Evolutionary conservation across 2,888 invertebrate genomes (phyloP), one percentile per base, ranked within the genome.

Genomic region (Myopa tessellatipennis): DNA sequence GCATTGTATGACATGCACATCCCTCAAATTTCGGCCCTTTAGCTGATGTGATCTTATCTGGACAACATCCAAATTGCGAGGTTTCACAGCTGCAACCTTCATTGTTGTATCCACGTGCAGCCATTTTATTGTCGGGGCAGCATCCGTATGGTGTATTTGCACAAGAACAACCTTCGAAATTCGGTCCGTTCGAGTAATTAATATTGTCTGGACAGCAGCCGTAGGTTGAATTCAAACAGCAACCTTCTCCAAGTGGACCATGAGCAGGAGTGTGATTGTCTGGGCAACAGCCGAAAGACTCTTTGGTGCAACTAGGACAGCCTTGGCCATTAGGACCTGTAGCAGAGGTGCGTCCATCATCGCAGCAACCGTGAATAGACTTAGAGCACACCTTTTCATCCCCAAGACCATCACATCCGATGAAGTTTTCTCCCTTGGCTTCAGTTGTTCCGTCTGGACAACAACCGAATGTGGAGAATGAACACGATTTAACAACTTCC

Each of bases 151-250:
- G 92, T 0, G 95, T 91, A 81, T 92, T 91, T 80, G 93, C 91
- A 84, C 98, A 98, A 16, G 93, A 94, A 84, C 97, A 97, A 26
- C 95, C 95, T 90, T 94, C 93, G 52, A 92, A 89, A 84, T 94
- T 91, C 0, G 95, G 94, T 80, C 98, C 98, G 80, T 92, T 91
- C 6, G 98, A 97, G 2, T 94, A 91, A 65, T 93, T 92, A 83
- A 94, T 92, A 85, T 96, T 95, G 86, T 98, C 98, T 0, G 95
- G 95, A 84, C 98, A 98, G 89, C 98, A 98, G n/a, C 97, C 96
- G 86, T 91, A 94, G 4, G 91, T 90, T 4, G 92, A 90, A 40
- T 91, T 91, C 70, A 95, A 88, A 84, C 96, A 96, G 86, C 96
- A 96, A 0, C 97, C 98, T 88, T 96, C 95, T 65, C 91, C 90